A percentile compares a stretch with the other conserved stretches of the same genome.
These are phyloP conservation scores for Callopanchax toddi DNA, from an alignment of 2,113 vertebrate genomes.

Conservation along the genomic window DNA sequence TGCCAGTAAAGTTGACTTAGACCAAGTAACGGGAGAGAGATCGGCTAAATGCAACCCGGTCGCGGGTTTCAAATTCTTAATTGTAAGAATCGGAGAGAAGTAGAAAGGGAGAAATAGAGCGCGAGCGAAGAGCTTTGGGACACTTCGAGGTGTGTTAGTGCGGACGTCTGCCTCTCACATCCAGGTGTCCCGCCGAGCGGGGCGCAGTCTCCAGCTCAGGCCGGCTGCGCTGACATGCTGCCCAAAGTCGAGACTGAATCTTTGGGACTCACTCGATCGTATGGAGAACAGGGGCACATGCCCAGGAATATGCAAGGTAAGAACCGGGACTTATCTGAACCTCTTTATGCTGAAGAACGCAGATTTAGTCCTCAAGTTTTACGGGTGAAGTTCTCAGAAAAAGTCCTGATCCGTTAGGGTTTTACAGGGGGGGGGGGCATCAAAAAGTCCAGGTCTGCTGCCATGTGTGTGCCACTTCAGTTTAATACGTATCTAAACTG, in stretches of 20 bases:
- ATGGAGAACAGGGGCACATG: constrained; percentile 96
- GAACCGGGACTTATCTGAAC: constrained; percentile 35
- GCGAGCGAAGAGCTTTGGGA: constrained; percentile 19
- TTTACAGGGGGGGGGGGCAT: background rate
- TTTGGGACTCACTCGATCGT: constrained; percentile 91
- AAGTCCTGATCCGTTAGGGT: too few relatives aligned
- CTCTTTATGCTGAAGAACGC: background rate
- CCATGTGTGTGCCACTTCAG: too few relatives aligned
- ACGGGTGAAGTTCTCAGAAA: background rate
- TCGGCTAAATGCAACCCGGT: constrained; percentile 16
- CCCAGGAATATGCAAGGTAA: constrained; percentile 98
- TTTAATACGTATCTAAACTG: too few relatives aligned
- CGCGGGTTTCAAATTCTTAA: constrained; percentile 21
- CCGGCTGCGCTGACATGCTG: constrained; percentile 93
- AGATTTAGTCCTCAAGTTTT: background rate
- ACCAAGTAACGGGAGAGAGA: background rate
- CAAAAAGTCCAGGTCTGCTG: too few relatives aligned
- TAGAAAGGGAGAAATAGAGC: constrained; percentile 10
- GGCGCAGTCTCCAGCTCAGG: constrained; percentile 78
- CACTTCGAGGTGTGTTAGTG: constrained; percentile 32
- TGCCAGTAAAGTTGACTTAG: constrained; percentile 23
- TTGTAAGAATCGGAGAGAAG: constrained; percentile 14
- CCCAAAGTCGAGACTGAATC: constrained; percentile 97
- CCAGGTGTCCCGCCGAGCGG: constrained; percentile 85
- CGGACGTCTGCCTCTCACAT: constrained; percentile 70